A percentile compares a stretch with the other conserved stretches of the same genome.
Evolutionary conservation across 2,113 vertebrate genomes (phyloP).

Genomic region (Taxidea taxus): DNA sequence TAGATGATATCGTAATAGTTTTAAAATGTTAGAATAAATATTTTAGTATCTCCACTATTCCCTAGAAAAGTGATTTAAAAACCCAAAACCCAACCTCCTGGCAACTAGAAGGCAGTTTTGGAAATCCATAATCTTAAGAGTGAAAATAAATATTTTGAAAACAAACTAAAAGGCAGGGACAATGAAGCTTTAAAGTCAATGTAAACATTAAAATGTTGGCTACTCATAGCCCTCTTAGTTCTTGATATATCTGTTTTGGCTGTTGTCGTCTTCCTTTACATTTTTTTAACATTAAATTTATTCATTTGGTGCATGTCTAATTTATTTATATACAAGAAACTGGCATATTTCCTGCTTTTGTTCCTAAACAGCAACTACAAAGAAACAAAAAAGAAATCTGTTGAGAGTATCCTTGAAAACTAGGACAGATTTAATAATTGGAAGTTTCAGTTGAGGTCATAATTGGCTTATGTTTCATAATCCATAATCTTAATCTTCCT

Average conservation of each 20-base stretch:
- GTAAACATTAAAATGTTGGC: background rate
- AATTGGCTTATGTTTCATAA: constrained; percentile 24
- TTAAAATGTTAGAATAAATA: background rate
- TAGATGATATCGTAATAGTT: background rate
- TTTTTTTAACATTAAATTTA: background rate
- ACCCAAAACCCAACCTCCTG: background rate
- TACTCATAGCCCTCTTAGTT: background rate
- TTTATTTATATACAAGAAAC: background rate
- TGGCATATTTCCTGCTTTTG: background rate
- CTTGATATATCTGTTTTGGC: background rate
- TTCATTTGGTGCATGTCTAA: background rate
- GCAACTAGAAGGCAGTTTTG: background rate
- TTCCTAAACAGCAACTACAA: background rate
- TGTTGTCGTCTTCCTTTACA: background rate
- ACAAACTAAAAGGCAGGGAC: background rate
- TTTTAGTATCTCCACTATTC: background rate
- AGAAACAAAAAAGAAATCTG: background rate
- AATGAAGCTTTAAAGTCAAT: background rate
- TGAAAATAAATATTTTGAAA: constrained; percentile 19
- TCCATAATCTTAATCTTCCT: background rate
- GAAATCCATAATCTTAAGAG: background rate
- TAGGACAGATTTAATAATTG: background rate
- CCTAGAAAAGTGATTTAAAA: background rate
- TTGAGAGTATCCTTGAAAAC: background rate
- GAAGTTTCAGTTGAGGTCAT: background rate